Evolutionary conservation across 2,888 invertebrate genomes (phyloP), one percentile per base, ranked within the genome.

Genomic region (Adineta ricciae): DNA sequence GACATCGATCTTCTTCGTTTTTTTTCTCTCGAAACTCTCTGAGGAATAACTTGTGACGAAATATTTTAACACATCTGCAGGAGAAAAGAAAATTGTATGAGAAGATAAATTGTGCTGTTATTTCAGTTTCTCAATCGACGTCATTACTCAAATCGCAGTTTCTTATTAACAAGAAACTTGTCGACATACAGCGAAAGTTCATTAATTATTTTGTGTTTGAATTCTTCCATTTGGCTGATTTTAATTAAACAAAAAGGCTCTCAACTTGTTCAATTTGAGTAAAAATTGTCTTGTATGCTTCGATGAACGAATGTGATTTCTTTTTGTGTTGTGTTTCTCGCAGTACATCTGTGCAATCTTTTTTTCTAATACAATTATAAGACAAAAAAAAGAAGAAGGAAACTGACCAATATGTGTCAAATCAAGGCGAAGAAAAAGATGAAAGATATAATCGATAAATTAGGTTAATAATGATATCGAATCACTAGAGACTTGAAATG

Each of bases 201-300:
- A 64, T 64, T 64, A 64, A 64, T 64, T 64, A 64, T 64, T 64
- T 64, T 36, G 64, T 64, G 32, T 32, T 64, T 32, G 64, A 64
- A 64, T 64, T 64, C 64, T 64, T 64, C 64, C 32, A 32, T 32
- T 16, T 64, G 64, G 64, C 19, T 64, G 64, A 64, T 64, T 64
- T 64, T 64, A 64, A 64, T 64, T 64, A 64, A 5, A 64, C 19
- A 19, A 19, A 32, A 27, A 64, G 32, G 64, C 64, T 64, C 64
- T 64, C 64, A 64, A 24, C 32, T 64, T 64, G 64, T 64, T 64
- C 16, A 64, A 64, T 64, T 64, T 64, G 19, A 64, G 64, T 64
- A 64, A 64, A 64, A 64, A 32, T 64, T 64, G 32, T 64, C 64
- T 64, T 64, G 32, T 64, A 64, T 64, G 64, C 32, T 64, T 64